Evolutionary conservation across 2,797 vertebrate genomes (phyloP), one percentile per base, ranked within the genome.

Genomic region (Pelodytes ibericus): DNA sequence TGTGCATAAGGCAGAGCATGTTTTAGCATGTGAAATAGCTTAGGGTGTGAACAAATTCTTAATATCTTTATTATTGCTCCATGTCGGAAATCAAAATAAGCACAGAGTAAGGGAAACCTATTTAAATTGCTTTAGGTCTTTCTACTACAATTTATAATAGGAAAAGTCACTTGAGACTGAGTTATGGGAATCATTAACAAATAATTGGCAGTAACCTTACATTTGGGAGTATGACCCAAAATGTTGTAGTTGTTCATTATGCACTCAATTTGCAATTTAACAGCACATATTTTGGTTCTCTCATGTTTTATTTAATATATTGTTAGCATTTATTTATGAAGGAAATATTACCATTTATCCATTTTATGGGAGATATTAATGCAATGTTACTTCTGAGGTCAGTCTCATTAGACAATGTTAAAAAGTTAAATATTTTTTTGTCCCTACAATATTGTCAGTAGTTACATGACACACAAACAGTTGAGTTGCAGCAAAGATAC

Each of bases 271-370:
- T 2, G 5, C 60, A 62, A 18, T 11, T 13, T 31, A 60, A 22
- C 27, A 18, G 58, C 27, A 33, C 1, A 60, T 25, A 18, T 18
- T 36, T 62, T 62, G 22, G 4, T 62, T n/a, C 31, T 62, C 60
- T 36, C 60, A 62, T 62, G 20, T 60, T 36, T 62, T 62, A 62
- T 36, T 36, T 62, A 39, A 62, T 62, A 11, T 36, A n/a, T 62
- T 29, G n/a, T 29, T 60, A 60, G 27, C 29, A 62, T 62, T 62
- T 62, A 62, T 62, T 62, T 62, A 62, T 62, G 31, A 62, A 33
- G n/a, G 4, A 62, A 36, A 36, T n/a, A 62, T 33, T 62, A 36
- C 5, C 15, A 20, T 36, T 2, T 30, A 33, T 11, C 9, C 5
- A 39, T 33, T 22, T 30, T 22, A 62, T 62, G 16, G 16, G 22